Evolutionary conservation across 2,113 vertebrate species (phyloP).

Genomic region (Rana temporaria): DNA sequence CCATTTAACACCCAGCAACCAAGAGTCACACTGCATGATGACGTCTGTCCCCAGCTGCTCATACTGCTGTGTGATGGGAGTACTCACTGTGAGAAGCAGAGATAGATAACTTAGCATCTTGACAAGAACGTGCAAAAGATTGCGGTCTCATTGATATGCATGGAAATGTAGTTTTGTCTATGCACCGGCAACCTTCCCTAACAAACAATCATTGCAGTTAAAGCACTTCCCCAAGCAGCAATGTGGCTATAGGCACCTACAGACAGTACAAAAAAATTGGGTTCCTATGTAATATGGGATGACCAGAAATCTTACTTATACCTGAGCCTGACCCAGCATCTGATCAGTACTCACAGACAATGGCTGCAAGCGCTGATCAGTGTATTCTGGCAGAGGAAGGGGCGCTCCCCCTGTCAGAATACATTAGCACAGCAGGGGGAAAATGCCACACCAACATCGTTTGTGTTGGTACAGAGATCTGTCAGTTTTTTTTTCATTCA

Average conservation of each 20-base stretch:
- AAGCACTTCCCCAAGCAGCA: neutral
- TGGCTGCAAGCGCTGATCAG: too few species aligned
- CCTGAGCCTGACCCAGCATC: too few species aligned
- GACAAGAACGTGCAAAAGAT: neutral
- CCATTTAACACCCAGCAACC: constrained; percentile 5
- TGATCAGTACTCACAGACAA: too few species aligned
- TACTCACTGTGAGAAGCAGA: neutral
- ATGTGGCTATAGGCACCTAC: neutral
- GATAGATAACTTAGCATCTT: neutral
- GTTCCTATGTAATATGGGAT: too few species aligned
- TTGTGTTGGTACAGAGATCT: too few species aligned
- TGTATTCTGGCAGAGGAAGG: too few species aligned
- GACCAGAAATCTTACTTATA: too few species aligned
- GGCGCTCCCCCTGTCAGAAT: too few species aligned
- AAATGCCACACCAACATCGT: too few species aligned
- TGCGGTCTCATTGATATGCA: neutral
- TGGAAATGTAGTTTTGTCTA: neutral
- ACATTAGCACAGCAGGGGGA: too few species aligned
- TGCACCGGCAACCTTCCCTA: neutral
- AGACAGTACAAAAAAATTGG: neutral
- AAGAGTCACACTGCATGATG: neutral
- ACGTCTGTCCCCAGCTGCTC: constrained; percentile 20
- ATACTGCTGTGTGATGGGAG: constrained; percentile 13
- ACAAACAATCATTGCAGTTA: neutral
- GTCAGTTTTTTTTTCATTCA: too few species aligned